Evolutionary conservation across 2,113 vertebrate species (phyloP), one percentile per base, ranked within the genome.

Genomic region (Gambusia affinis): DNA sequence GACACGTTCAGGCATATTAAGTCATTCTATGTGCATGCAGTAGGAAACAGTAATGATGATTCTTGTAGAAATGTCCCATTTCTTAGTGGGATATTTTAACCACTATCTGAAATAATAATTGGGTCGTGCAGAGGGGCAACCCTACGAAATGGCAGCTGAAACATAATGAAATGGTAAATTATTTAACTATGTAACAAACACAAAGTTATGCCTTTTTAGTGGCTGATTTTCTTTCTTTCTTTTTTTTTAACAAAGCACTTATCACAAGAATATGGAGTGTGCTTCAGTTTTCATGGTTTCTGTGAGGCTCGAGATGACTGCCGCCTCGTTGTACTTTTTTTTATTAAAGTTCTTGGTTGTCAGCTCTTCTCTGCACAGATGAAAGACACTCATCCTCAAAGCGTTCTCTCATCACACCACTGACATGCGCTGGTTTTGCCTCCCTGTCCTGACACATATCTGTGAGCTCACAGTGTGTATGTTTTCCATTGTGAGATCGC

Each of bases 381-480:
- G 86, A 92, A 92, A 92, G 90, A 85, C 85, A 75, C 75, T 85
- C 83, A 80, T 88, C 88, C 82, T 87, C 86, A 89, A 83, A 92
- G 89, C 64, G 51, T 83, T 85, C 84, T 77, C 86, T 87, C 80
- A 83, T 92, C 88, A 84, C 85, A 63, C 86, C 82, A 81, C 29
- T 79, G 82, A 88, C 89, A 87, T 70, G 83, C 64, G 57, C 85
- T 80, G 24, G 78, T 84, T 87, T 75, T 66, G 64, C 76, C 75
- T 71, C 61, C 75, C 67, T 80, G 62, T 37, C 72, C 57, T 78
- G 76, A 86, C 83, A 82, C 73, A 90, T 83, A 85, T 78, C 66
- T 82, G 85, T n/a, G 68, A 70, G 73, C 80, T 87, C 78, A 80
- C 76, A 69, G 60, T 35, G 72, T 77, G 74, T 67, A 70, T 60